Percentiles rank a stretch among this genome's conserved stretches.
phyloP scores from a whole-genome alignment of 1,140 invertebrate species.

The Rhyzopertha dominica region DNA sequence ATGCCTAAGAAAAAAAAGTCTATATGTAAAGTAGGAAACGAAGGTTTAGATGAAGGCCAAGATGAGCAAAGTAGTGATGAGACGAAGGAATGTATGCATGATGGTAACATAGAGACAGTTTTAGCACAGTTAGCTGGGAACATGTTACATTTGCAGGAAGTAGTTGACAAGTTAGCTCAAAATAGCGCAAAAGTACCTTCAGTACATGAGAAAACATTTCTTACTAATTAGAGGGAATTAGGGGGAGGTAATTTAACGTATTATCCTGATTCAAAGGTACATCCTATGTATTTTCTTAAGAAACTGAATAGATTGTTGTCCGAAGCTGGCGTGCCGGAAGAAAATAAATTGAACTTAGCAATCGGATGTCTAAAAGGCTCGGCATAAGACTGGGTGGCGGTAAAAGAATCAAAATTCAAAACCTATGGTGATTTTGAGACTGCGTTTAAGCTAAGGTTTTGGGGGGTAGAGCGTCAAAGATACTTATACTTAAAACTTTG shows the following conservation, averaged over 20 bases:
- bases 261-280: constrained; percentile 2
- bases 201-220: no score
- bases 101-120: no score
- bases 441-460: constrained; percentile 2
- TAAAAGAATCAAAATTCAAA: constrained; percentile 3
- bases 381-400: constrained; percentile 5
- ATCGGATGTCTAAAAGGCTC: constrained; percentile 1
- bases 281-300: constrained; percentile 6
- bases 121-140: no score
- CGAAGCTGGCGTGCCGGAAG: constrained; percentile 9
- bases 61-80: no score
- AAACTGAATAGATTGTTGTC: constrained; percentile 7
- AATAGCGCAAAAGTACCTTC: no score
- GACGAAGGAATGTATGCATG: no score
- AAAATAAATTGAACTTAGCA: constrained; percentile 9
- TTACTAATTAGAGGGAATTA: constrained; percentile 10
- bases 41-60: no score
- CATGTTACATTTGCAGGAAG: no score
- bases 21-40: no score
- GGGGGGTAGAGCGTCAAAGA: constrained; percentile 4
- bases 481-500: constrained; percentile 4
- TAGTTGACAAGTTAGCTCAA: no score
- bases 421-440: constrained; percentile 3
- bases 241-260: constrained; percentile 5
- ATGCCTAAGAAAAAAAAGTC: no score